phyloP scores from a whole-genome alignment of 2,797 vertebrate species.

The Liparis tanakae region DNA sequence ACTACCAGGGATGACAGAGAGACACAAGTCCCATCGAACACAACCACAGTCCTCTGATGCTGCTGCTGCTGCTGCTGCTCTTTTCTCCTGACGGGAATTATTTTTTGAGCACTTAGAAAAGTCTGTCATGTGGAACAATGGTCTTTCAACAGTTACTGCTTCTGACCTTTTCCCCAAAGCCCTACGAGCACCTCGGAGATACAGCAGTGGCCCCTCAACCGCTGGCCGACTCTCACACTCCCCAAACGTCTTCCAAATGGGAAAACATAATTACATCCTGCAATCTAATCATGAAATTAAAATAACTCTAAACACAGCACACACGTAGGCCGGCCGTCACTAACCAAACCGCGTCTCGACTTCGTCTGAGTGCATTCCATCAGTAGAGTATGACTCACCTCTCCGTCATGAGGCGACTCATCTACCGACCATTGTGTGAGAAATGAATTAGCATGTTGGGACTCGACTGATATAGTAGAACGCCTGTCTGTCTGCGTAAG shows the following conservation, averaged over 20 bases:
- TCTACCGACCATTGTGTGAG: slow-evolving; percentile 6
- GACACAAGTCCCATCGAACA: slow-evolving; percentile 54
- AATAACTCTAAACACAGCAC: slow-evolving; percentile 41
- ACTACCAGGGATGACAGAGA: slow-evolving; percentile 47
- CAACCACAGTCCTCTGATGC: slow-evolving; percentile 30
- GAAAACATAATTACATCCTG: slow-evolving; percentile 47
- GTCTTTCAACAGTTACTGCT: slow-evolving; percentile 62
- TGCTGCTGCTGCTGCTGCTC: slow-evolving; percentile 39
- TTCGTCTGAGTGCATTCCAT: slow-evolving; percentile 6
- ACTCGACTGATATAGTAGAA: not conserved
- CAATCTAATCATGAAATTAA: slow-evolving; percentile 48
- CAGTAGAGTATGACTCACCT: slow-evolving; percentile 28
- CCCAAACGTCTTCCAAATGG: slow-evolving; percentile 37
- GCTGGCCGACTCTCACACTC: slow-evolving; percentile 31
- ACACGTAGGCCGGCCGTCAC: slow-evolving; percentile 33
- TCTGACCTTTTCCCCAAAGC: slow-evolving; percentile 75
- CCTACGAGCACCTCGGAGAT: slow-evolving; percentile 56
- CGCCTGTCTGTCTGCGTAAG: not conserved
- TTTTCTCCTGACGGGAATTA: slow-evolving; percentile 62
- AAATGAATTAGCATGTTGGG: not conserved
- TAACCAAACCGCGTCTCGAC: not conserved
- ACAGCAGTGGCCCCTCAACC: slow-evolving; percentile 32
- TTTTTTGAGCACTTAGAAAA: slow-evolving; percentile 77
- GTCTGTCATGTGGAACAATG: slow-evolving; percentile 77
- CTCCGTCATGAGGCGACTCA: slow-evolving; percentile 23